These are phyloP conservation scores for Melanocharis versteri DNA, from an alignment of 2,113 vertebrate species.

Conservation along the genomic window DNA sequence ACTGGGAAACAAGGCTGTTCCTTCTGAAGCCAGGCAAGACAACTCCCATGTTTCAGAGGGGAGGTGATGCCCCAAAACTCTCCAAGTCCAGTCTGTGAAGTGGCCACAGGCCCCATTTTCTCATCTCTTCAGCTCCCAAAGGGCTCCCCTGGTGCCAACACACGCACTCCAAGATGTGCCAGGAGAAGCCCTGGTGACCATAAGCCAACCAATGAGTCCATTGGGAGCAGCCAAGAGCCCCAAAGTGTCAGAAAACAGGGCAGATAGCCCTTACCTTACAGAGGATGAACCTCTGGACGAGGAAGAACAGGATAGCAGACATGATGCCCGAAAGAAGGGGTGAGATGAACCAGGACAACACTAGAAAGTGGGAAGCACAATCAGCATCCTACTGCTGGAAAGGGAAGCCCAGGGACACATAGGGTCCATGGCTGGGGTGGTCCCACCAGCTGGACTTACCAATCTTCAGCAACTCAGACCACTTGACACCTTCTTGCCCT, in stretches of 20 bases:
- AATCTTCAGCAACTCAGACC: slow-evolving; percentile 90
- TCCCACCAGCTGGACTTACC: slow-evolving; percentile 66
- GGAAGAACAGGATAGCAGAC: slow-evolving; percentile 91
- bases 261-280: slow-evolving; percentile 76
- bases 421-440: accelerated
- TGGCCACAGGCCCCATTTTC: not conserved
- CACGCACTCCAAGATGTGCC: not conserved
- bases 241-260: accelerated
- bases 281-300: slow-evolving; percentile 87
- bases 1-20: not conserved
- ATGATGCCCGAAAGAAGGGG: slow-evolving; percentile 92
- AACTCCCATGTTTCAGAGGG: not conserved
- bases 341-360: slow-evolving; percentile 95
- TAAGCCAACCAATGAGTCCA: not conserved
- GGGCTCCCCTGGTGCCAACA: not conserved
- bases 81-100: not conserved
- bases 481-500: slow-evolving; percentile 86
- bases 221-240: not conserved
- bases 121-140: not conserved
- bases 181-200: not conserved
- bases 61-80: not conserved
- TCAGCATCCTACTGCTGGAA: not conserved
- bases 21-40: not conserved
- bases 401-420: accelerated
- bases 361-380: slow-evolving; percentile 59